Evolutionary conservation across 2,113 vertebrate genomes (phyloP).

Genomic region (Struthio camelus): DNA sequence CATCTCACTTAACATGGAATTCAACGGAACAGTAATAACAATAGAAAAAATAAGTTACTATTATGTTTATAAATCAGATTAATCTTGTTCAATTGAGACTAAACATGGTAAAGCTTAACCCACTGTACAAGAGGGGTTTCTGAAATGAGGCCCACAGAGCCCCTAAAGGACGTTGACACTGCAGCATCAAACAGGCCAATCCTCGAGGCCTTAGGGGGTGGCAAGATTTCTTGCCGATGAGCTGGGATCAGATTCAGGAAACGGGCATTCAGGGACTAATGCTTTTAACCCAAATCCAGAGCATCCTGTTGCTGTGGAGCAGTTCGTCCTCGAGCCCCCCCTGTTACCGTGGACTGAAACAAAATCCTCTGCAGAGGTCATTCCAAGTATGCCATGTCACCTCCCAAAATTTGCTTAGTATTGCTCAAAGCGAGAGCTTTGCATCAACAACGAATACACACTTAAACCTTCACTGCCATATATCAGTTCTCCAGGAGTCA

Average conservation of each 20-base stretch:
- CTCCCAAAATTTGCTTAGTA: neutral
- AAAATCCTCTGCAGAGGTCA: neutral
- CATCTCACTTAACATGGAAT: neutral
- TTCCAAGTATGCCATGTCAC: neutral
- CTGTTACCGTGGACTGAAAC: neutral
- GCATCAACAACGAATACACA: neutral
- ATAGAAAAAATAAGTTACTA: neutral
- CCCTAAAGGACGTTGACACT: neutral
- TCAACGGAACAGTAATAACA: neutral
- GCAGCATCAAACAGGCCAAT: neutral
- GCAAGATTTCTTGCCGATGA: neutral
- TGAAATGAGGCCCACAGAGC: neutral
- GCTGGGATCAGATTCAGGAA: neutral
- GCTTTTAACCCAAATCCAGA: neutral
- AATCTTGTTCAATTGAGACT: neutral
- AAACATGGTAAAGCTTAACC: neutral
- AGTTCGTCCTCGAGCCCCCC: neutral
- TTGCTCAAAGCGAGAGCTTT: neutral
- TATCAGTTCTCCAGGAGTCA: neutral
- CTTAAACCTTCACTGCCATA: neutral
- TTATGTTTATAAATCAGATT: neutral
- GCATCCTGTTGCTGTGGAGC: rapidly evolving
- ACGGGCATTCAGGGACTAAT: neutral
- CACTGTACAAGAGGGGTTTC: neutral
- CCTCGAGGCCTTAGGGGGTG: neutral